Evolutionary conservation across 2,888 invertebrate species (phyloP), one percentile per base, ranked within the genome.

Genomic region (Machimus atricapillus): DNA sequence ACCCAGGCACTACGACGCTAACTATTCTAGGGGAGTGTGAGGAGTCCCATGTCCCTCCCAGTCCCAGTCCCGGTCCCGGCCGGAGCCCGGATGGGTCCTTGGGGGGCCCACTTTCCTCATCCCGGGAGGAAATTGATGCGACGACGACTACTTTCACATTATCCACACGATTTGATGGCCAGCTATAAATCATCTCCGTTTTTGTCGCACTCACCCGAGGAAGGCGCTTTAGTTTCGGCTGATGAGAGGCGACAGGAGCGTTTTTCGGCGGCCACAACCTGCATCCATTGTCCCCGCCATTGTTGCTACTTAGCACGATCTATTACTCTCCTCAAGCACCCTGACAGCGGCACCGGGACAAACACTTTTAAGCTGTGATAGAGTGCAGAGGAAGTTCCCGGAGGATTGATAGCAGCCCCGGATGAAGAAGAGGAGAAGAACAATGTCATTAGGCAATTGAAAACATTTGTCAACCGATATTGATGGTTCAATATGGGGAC

Each of bases 401-500:
- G 19, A 77, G 83, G 40, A 85, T 74, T 77, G 86, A 85, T 78
- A 83, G 85, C 73, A 46, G 66, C 27, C 31, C 46, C 85, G 37
- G 31, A 81, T 34, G 79, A 27, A 73, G 58, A 58, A 58, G 66
- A 83, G 83, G 52, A 66, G 85, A 78, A 78, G 37, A 86, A 87
- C 87, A 86, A 86, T 88, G 88, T 87, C 88, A 88, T 88, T 88
- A 88, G 88, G 88, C 86, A 88, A 88, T 88, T 88, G 88, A 87
- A 87, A 87, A 88, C 87, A 88, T 88, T 88, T 88, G 88, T 88
- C 88, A 88, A 83, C 76, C 31, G 76, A 88, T 88, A 88, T 88
- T 88, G 88, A 88, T 88, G 88, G 78, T 86, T 79, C 86, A 85
- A 87, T 79, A 85, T 87, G 87, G 85, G 85, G 85, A 74, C 73